phyloP scores from a whole-genome alignment of 2,797 vertebrate genomes.

The Kryptolebias ocellatus region DNA sequence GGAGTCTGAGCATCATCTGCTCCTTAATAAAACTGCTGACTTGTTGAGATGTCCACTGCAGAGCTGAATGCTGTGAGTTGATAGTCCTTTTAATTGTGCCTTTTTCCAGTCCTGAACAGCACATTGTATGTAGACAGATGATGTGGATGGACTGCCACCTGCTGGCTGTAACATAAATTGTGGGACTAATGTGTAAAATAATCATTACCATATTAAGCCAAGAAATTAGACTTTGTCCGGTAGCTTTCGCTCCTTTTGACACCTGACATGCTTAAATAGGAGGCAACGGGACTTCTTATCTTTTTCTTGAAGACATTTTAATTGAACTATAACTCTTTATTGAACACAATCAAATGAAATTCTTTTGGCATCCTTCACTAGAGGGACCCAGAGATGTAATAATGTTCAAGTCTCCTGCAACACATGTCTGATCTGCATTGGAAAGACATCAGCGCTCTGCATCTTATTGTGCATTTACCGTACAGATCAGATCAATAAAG shows the following conservation, averaged over 20 bases:
- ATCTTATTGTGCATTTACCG: constrained; percentile 18
- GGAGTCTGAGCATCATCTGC: no score
- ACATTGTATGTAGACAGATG: no score
- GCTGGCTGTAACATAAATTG: constrained; percentile 25
- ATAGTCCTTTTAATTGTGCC: no score
- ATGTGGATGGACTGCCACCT: constrained; percentile 22
- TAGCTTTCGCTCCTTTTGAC: background rate
- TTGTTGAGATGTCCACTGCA: no score
- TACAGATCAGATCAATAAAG: background rate
- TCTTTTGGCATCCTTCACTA: constrained; percentile 53
- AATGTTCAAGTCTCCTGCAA: constrained; percentile 2
- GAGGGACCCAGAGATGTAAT: constrained; percentile 67
- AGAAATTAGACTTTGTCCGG: background rate
- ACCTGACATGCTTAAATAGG: background rate
- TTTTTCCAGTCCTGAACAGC: no score
- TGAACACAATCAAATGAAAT: background rate
- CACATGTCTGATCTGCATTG: background rate
- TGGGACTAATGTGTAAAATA: background rate
- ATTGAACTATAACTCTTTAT: background rate
- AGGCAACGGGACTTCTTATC: background rate
- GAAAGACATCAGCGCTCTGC: constrained; percentile 14
- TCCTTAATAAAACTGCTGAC: no score
- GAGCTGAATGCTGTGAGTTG: no score
- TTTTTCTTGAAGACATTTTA: background rate
- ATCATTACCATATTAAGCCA: background rate